Percentiles rank a stretch among this genome's conserved stretches.
Conservation (phyloP, 92 coral and sea anemone species). For the Palythoa caribaeorum region DNA sequence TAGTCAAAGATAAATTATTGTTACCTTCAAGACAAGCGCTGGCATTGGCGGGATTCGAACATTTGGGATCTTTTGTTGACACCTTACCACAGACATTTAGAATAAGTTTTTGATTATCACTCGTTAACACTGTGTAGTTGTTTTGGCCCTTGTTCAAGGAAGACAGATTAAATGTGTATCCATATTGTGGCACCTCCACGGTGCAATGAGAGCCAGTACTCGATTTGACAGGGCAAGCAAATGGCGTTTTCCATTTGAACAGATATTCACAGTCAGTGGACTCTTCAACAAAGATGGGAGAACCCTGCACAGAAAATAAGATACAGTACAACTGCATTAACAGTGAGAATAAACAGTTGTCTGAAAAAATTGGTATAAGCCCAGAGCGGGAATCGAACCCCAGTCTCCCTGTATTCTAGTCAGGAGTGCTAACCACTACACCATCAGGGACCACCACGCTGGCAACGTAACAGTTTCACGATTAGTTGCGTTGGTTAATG, state of each 20-base stretch:
- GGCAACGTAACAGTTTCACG: too few relatives aligned
- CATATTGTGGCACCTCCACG: constrained; percentile 27
- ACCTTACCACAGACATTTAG: constrained; percentile 30
- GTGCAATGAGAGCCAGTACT: constrained; percentile 13
- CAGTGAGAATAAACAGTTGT: too few relatives aligned
- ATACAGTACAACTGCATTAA: background rate
- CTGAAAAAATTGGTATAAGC: too few relatives aligned
- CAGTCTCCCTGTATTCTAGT: too few relatives aligned
- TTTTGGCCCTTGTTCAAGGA: background rate
- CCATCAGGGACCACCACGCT: too few relatives aligned
- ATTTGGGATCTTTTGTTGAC: constrained; percentile 11
- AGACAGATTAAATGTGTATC: constrained; percentile 29
- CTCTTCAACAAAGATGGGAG: constrained; percentile 39
- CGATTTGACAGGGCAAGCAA: constrained; percentile 16
- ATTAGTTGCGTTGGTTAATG: too few relatives aligned
- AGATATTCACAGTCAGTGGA: constrained; percentile 29
- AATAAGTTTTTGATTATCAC: background rate
- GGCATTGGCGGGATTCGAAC: constrained; percentile 12
- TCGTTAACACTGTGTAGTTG: background rate
- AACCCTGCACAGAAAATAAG: constrained; percentile 7
- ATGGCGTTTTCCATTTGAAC: constrained; percentile 34
- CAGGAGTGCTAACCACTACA: too few relatives aligned
- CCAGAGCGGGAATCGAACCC: too few relatives aligned
- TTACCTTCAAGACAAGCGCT: constrained; percentile 42
- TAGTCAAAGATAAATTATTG: background rate